A percentile compares a stretch with the other conserved stretches of the same genome.
Conservation (phyloP, 2,113 vertebrate genomes). For the Procavia capensis region DNA sequence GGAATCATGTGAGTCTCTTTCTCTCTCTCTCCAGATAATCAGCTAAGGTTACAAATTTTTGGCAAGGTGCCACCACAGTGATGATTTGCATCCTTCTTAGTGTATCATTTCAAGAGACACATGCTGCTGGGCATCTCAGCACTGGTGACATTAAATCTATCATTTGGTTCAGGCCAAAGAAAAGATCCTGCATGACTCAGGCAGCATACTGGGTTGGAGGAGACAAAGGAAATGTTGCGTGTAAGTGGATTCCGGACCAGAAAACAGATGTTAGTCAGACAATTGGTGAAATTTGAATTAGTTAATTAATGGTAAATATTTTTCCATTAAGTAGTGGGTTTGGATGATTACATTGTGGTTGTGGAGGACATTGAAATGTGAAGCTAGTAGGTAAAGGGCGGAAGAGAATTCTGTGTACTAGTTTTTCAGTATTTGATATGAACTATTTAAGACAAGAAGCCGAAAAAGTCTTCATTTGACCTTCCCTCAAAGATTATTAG, state of each 20-base stretch:
- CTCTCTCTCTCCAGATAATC: not conserved
- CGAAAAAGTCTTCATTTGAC: not conserved
- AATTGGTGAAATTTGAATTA: not conserved
- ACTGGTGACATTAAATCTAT: not conserved
- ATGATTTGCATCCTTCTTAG: too few relatives aligned
- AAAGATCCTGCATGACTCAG: not conserved
- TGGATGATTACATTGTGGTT: not conserved
- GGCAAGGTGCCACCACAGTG: not conserved
- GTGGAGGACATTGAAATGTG: too few relatives aligned
- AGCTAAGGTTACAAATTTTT: not conserved
- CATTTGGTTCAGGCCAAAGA: not conserved
- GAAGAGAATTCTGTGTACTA: too few relatives aligned
- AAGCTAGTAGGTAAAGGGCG: too few relatives aligned
- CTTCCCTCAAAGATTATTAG: not conserved
- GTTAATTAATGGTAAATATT: too few relatives aligned
- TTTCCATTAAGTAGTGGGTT: not conserved
- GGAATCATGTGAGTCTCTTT: too few relatives aligned
- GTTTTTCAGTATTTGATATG: not conserved
- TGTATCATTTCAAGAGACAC: not conserved
- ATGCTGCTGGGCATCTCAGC: not conserved
- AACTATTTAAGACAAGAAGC: not conserved
- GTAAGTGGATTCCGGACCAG: too few relatives aligned
- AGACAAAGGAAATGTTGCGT: not conserved
- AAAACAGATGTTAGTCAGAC: not conserved
- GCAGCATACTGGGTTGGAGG: not conserved